Evolutionary conservation across 2,797 vertebrate genomes (phyloP), one percentile per base, ranked within the genome.

Genomic region (Margarornis squamiger): DNA sequence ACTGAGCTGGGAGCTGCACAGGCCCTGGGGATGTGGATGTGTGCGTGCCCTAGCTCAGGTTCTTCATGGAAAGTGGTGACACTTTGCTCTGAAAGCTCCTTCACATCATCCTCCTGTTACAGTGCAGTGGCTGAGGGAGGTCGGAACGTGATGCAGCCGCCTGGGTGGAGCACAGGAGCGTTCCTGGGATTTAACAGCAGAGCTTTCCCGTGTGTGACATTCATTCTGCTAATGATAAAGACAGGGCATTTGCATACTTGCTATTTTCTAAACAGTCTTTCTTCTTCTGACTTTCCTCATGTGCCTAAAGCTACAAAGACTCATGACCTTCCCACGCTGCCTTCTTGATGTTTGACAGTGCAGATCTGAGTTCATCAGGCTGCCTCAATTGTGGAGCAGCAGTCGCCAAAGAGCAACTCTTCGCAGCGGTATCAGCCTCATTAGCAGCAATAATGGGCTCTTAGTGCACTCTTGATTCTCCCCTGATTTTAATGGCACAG

Each of bases 371-470:
- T 79, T 95, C 78, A 63, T 81, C 61, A 72, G 58, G 12, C 80
- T 92, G 57, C 85, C 43, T 29, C 66, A 70, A 80, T 86, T 58
- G 63, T 26, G 74, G 76, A 92, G 61, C 94, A 87, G 86, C 51
- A 59, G 86, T 29, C 87, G 66, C 68, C 92, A 88, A 77, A 90
- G 68, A 94, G 79, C 86, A 93, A 93, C 91, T 90, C 52, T 3
- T 30, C 39, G 59, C 93, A 93, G 82, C 58, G n/a, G 94, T 86
- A 92, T 70, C 79, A 96, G 84, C 91, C 85, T 97, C 83, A 94
- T 96, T 97, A 96, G 58, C 78, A 95, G 91, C 86, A 80, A 46
- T 95, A 95, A 96, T 57, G 68, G 73, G 76, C n/a, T 54, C 85
- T 97, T 94, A 88, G 55, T 72, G 80, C 88, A 87, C 45, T 78